Percentiles rank a stretch among this genome's conserved stretches.
These are phyloP conservation scores for Minunthozetes semirufus DNA, from an alignment of 2,888 invertebrate species.

Conservation along the genomic window DNA sequence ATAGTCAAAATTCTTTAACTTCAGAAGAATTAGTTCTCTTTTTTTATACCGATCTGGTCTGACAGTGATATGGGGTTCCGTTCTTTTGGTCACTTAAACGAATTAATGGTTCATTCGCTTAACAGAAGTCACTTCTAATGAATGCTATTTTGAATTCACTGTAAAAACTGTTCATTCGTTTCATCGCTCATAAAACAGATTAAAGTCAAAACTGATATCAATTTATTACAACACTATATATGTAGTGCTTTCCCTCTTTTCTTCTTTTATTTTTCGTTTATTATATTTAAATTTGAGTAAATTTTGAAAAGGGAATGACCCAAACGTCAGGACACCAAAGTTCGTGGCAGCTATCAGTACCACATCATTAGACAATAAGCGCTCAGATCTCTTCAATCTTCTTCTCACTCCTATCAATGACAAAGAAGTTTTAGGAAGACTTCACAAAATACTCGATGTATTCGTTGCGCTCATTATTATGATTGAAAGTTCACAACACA, in stretches of 20 bases:
- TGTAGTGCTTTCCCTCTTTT: neutral
- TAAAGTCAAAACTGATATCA: slow-evolving; percentile 3
- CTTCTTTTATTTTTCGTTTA: neutral
- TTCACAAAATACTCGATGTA: no score
- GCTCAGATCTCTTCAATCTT: neutral
- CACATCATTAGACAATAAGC: neutral
- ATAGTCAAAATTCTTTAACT: neutral
- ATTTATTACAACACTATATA: neutral
- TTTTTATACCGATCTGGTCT: neutral
- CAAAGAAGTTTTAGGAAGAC: neutral
- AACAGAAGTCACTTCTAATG: neutral
- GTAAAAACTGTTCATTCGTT: neutral
- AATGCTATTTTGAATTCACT: neutral
- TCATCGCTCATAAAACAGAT: slow-evolving; percentile 11
- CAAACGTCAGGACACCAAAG: neutral
- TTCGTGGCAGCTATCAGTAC: neutral
- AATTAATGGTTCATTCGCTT: neutral
- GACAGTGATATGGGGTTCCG: neutral
- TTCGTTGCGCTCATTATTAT: no score
- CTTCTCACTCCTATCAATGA: neutral
- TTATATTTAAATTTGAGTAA: neutral
- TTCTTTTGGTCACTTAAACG: slow-evolving; percentile 13
- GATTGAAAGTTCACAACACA: no score
- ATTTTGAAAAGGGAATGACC: neutral
- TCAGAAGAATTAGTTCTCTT: neutral